Evolutionary conservation across 2,888 invertebrate species (phyloP), one percentile per base, ranked within the genome.

Genomic region (Antheraea yamamai): DNA sequence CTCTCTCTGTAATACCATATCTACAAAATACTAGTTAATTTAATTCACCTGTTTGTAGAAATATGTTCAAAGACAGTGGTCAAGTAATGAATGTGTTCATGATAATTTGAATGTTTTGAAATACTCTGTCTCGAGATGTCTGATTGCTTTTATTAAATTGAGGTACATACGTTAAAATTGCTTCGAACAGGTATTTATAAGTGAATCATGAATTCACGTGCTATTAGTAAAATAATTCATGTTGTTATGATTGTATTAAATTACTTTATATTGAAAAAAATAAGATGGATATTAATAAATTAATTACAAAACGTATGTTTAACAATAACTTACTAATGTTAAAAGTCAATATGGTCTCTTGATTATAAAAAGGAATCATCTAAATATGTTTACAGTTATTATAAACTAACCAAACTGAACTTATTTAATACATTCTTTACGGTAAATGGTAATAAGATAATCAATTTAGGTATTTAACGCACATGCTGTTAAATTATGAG

Each of bases 1-100:
- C 39, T 39, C 70, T 70, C 70, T 70, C 73, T 78, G 77, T 79
- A 79, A 79, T 61, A 79, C 80, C 77, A 73, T 79, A 79, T 76
- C 77, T 77, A 79, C 79, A 74, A 75, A 75, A 72, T 64, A 64
- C 76, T 77, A 77, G 47, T 81, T 79, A 61, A 51, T 66, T 61
- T 61, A 23, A 14, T 61, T 61, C 26, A 16, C 16, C 16, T 66
- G 2, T 30, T 66, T 66, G 16, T 30, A 66, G 14, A 66, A 16
- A 16, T 16, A 64, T 64, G 26, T 64, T 64, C 23, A 10, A 23
- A 64, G 23, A 64, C 18, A 18, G 26, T 39, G 20, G 73, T 74
- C 76, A 75, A 78, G 77, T 77, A 77, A 78, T 82, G 86, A 84
- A 88, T 88, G 90, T 91, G 92, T 91, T 91, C 92, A 91, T 84